phyloP scores from a whole-genome alignment of 2,797 vertebrate species.

The Oreochromis grahami region DNA sequence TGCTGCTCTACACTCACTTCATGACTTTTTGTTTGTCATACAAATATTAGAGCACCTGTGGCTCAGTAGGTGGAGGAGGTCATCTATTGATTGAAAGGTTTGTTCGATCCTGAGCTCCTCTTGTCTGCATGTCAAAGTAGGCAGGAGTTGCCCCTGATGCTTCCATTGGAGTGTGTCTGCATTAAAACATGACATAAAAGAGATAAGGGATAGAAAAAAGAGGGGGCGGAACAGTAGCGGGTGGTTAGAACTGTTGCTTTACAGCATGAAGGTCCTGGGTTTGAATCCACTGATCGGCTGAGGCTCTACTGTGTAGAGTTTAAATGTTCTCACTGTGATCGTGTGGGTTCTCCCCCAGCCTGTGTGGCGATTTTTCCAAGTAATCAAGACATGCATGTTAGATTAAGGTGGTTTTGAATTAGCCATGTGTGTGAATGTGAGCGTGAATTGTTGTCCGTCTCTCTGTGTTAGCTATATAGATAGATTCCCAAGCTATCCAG shows the following conservation, averaged over 20 bases:
- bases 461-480: not conserved
- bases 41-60: not conserved
- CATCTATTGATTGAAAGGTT: not conserved
- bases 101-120: not conserved
- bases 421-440: not conserved
- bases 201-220: not conserved
- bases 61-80: not conserved
- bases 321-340: not conserved
- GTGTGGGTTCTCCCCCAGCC: not conserved
- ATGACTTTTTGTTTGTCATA: not conserved
- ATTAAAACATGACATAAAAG: not conserved
- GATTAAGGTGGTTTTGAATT: not conserved
- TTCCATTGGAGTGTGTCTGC: not conserved
- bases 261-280: accelerated
- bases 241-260: not conserved
- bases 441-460: accelerated
- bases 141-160: not conserved
- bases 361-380: not conserved
- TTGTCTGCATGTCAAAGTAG: not conserved
- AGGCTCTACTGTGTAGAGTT: not conserved
- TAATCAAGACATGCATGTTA: not conserved
- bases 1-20: not conserved
- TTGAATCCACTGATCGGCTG: not conserved
- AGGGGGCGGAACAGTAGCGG: accelerated
- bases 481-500: accelerated